Percentiles rank a stretch among this genome's conserved stretches.
phyloP scores from a whole-genome alignment of 2,113 vertebrate species.

The Siphamia tubifer region DNA sequence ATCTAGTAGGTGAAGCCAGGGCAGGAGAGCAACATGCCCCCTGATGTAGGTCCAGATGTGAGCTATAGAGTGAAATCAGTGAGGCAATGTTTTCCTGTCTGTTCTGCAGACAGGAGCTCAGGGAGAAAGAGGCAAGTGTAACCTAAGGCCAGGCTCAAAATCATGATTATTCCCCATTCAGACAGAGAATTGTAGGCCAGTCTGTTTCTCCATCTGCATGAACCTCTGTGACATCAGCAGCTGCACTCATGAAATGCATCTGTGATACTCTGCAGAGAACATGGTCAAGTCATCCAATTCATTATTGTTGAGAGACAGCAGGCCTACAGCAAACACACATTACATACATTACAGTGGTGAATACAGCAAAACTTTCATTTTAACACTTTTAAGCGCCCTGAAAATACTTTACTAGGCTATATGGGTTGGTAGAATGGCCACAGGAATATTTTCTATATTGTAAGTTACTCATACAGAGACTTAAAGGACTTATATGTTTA shows the following conservation, averaged over 20 bases:
- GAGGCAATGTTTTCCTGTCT: constrained; percentile 1
- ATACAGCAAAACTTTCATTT: neutral
- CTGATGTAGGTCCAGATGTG: neutral
- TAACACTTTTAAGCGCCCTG: too few species aligned
- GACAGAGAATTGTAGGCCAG: constrained; percentile 18
- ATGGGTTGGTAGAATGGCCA: too few species aligned
- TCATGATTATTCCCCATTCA: constrained; percentile 56
- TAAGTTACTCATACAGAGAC: too few species aligned
- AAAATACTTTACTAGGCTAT: too few species aligned
- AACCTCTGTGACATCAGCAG: constrained; percentile 12
- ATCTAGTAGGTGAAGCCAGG: neutral
- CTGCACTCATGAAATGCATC: constrained; percentile 22
- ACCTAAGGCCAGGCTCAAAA: constrained; percentile 54
- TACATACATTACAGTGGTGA: neutral
- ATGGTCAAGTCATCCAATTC: constrained; percentile 8
- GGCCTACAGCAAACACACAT: neutral
- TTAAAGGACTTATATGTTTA: too few species aligned
- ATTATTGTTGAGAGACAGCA: neutral
- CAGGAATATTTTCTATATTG: too few species aligned
- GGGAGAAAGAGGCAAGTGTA: constrained; percentile 25
- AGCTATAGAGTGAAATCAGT: neutral
- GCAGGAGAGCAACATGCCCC: neutral
- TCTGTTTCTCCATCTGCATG: constrained; percentile 27
- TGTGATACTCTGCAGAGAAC: constrained; percentile 4
- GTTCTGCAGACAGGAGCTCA: constrained; percentile 26